Conservation (phyloP, 2,888 invertebrate genomes). For the Herminia tarsipennalis region DNA sequence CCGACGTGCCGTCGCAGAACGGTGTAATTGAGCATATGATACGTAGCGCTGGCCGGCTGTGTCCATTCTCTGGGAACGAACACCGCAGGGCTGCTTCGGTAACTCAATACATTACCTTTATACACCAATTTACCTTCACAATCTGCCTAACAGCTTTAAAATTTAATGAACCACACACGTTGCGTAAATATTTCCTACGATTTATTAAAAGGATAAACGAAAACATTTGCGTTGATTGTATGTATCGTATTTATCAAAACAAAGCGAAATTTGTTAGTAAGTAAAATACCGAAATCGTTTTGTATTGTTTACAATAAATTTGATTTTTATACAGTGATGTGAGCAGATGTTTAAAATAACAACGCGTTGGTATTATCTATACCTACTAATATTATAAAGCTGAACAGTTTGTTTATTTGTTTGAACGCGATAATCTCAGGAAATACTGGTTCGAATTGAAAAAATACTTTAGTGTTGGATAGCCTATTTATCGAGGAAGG, state of each 20-base stretch:
- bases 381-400: no score
- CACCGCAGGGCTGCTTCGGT: constrained; percentile 57
- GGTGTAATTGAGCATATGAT: constrained; percentile 80
- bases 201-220: constrained; percentile 6
- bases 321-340: no score
- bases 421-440: no score
- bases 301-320: no score
- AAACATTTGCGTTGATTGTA: constrained; percentile 12
- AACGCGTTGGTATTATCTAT: no score
- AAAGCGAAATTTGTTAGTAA: constrained; percentile 8
- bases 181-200: constrained; percentile 7
- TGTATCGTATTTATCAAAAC: no score
- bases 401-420: no score
- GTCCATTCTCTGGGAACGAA: constrained; percentile 64
- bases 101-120: constrained; percentile 28
- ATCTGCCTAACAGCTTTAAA: constrained; percentile 7
- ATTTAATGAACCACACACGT: constrained; percentile 10
- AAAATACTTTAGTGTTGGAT: no score
- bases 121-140: constrained; percentile 22
- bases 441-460: no score
- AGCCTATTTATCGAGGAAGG: no score
- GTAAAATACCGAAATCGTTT: no score
- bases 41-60: constrained; percentile 67
- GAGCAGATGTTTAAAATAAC: no score
- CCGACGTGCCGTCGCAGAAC: constrained; percentile 48